These are phyloP conservation scores for Pedionomus torquatus DNA, from an alignment of 2,113 vertebrate genomes.

Conservation along the genomic window DNA sequence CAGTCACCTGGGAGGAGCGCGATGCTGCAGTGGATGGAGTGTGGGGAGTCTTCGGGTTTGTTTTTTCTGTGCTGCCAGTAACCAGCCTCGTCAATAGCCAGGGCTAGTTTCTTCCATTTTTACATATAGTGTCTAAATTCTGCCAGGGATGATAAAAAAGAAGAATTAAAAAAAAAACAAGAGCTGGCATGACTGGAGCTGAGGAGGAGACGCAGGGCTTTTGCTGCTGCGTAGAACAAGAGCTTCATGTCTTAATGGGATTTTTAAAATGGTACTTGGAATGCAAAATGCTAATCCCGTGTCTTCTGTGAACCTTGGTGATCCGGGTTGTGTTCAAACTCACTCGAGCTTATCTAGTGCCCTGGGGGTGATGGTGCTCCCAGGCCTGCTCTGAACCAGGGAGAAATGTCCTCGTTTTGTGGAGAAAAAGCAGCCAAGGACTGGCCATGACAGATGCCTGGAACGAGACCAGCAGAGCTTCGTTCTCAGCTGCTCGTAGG, in stretches of 20 bases:
- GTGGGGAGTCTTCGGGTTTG: not conserved
- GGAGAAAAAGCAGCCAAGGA: not conserved
- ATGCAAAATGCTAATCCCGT: not conserved
- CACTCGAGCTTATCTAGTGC: not conserved
- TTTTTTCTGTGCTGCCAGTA: not conserved
- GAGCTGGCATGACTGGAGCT: not conserved
- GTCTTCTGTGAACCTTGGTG: not conserved
- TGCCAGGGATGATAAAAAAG: not conserved
- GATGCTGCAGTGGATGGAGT: not conserved
- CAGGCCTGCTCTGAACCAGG: not conserved
- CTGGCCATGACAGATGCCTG: accelerated
- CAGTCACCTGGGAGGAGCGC: not conserved
- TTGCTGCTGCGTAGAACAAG: not conserved
- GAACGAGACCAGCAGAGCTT: not conserved
- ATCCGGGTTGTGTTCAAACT: not conserved
- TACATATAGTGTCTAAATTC: not conserved
- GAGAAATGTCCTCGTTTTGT: not conserved
- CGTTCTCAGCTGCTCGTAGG: not conserved
- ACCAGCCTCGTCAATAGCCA: not conserved
- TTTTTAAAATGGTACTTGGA: not conserved
- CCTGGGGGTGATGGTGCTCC: not conserved
- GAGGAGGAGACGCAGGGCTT: not conserved
- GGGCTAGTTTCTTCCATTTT: not conserved
- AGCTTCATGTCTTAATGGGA: not conserved
- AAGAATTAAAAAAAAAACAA: not conserved